A percentile compares a stretch with the other conserved stretches of the same genome.
Conservation (phyloP, 2,888 invertebrate genomes). For the Linnaemya tessellans region DNA sequence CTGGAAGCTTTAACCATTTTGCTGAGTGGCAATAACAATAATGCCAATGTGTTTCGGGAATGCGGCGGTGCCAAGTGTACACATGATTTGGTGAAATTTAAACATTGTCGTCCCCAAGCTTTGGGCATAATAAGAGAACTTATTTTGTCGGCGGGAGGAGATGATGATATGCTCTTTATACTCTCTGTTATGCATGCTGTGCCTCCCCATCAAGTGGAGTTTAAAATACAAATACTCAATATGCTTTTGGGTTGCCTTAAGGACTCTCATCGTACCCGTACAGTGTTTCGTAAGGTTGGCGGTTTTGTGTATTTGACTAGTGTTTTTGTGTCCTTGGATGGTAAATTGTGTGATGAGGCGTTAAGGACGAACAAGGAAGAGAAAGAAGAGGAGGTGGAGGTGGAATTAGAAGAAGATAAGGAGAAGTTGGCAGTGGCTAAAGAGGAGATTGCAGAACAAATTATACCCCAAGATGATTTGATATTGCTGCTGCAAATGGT, state of each 20-base stretch:
- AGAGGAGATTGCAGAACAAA: conserved; percentile 78
- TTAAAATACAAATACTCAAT: conserved; percentile 95
- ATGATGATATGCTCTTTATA: conserved; percentile 97
- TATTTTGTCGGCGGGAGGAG: conserved; percentile 95
- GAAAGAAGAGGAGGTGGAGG: conserved; percentile 78
- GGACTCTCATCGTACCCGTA: conserved; percentile 97
- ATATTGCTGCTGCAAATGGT: conserved; percentile 92
- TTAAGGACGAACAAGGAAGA: conserved; percentile 77
- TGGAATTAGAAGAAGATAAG: conserved; percentile 73
- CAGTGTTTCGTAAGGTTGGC: conserved; percentile 98
- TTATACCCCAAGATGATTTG: conserved; percentile 85
- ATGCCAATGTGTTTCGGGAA: conserved; percentile 96
- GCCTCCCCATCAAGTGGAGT: conserved; percentile 89
- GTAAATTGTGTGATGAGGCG: conserved; percentile 86
- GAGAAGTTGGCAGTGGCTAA: too few species aligned
- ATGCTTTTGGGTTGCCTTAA: conserved; percentile 94
- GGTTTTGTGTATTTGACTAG: conserved; percentile 99
- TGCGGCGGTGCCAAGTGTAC: conserved; percentile 97
- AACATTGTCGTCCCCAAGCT: conserved; percentile 92
- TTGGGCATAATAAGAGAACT: conserved; percentile 94
- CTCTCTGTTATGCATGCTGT: conserved; percentile 96
- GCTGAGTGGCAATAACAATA: conserved; percentile 92
- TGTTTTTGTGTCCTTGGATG: conserved; percentile 95
- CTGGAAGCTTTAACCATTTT: conserved; percentile 94
- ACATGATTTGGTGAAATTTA: conserved; percentile 93